Conservation (phyloP, 1,140 invertebrate genomes). For the Sinonovacula constricta region DNA sequence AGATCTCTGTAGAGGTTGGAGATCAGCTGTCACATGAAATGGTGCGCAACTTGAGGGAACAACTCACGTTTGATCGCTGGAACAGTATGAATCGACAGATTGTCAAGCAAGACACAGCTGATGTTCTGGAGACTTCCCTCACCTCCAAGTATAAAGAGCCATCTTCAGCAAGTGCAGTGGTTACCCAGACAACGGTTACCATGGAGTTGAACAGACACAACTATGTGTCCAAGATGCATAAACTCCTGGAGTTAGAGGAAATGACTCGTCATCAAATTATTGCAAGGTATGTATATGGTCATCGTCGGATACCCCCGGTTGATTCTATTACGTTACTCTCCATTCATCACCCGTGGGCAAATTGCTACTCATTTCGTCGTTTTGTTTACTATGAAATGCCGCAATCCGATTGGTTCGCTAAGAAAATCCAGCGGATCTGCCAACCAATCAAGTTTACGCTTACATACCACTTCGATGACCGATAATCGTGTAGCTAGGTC, state of each 20-base stretch:
- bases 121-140: slow-evolving; percentile 53
- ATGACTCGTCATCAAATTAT: slow-evolving; percentile 72
- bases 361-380: no score
- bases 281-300: slow-evolving; percentile 65
- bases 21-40: slow-evolving; percentile 65
- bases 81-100: slow-evolving; percentile 69
- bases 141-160: slow-evolving; percentile 69
- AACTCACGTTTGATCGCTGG: slow-evolving; percentile 72
- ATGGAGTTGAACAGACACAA: slow-evolving; percentile 72
- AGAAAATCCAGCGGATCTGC: no score
- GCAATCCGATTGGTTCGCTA: no score
- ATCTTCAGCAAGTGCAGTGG: slow-evolving; percentile 59
- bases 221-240: slow-evolving; percentile 76
- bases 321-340: no score
- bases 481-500: no score
- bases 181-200: slow-evolving; percentile 66
- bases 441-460: no score
- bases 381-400: no score
- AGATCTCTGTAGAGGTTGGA: slow-evolving; percentile 71
- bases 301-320: no score
- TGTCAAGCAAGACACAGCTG: slow-evolving; percentile 47
- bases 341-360: no score
- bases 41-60: slow-evolving; percentile 65
- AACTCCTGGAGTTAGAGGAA: slow-evolving; percentile 74
- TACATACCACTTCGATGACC: no score